Evolutionary conservation across 2,113 vertebrate species (phyloP), one percentile per base, ranked within the genome.

Genomic region (Brachyhypopomus gauderio): DNA sequence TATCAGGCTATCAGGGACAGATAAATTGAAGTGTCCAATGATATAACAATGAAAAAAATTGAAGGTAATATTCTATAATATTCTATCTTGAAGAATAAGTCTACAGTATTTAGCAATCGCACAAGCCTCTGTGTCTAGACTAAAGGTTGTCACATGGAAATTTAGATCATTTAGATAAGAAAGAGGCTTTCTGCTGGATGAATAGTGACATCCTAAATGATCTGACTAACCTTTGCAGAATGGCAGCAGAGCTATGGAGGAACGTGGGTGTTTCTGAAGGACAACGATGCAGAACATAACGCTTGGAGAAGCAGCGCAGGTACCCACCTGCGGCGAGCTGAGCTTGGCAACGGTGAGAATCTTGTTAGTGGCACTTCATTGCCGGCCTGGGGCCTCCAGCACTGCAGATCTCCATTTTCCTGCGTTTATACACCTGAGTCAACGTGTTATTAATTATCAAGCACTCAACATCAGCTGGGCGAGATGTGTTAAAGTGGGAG

Each of bases 151-250:
- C 64, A 30, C 25, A 67, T 59, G 48, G 72, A 52, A n/a, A 58
- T 30, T 72, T 16, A 3, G 45, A 55, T 17, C 23, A 67, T 67
- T 67, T 67, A 19, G 64, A 67, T 67, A 67, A 67, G 34, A 25
- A 36, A 17, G 16, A 16, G 19, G 5, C 27, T 67, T 67, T 67
- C 22, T n/a, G 1, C 14, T 30, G 55, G 30, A 52, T 30, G 17
- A 45, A 67, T 66, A 56, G 34, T 17, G 5, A 56, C 64, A 67
- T 78, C 34, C 27, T 67, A 78, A 67, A 56, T 56, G 52, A 34
- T 20, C 4, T 55, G 45, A 25, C 55, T 69, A 69, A 36, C 76
- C 20, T 67, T 67, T 78, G 22, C 25, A 8, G 56, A 20, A 73
- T 34, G 48, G 34, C 41, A 66, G 66, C 25, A 66, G 19, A 77